phyloP scores from a whole-genome alignment of 1,140 invertebrate genomes.

The Pissodes strobi region DNA sequence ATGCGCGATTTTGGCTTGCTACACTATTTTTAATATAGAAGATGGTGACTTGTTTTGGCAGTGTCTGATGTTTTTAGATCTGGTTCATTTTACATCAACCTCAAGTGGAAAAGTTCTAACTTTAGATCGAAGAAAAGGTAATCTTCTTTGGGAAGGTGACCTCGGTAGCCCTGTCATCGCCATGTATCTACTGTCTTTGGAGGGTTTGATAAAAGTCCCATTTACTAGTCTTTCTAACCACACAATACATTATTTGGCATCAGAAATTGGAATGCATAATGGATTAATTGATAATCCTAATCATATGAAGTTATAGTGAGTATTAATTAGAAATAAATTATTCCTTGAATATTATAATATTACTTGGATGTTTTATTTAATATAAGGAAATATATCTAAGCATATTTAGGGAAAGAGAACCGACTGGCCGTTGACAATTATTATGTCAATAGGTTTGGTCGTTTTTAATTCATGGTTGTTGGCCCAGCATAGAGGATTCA shows the following conservation, averaged over 20 bases:
- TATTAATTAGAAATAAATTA: too few species aligned
- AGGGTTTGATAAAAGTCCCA: slow-evolving; percentile 82
- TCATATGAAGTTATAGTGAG: slow-evolving; percentile 78
- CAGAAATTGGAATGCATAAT: slow-evolving; percentile 40
- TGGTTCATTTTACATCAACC: slow-evolving; percentile 86
- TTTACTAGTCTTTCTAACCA: slow-evolving; percentile 89
- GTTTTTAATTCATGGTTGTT: too few species aligned
- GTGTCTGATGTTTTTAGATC: slow-evolving; percentile 68
- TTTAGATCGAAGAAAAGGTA: slow-evolving; percentile 71
- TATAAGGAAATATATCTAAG: too few species aligned
- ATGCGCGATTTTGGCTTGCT: too few species aligned
- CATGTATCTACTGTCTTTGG: slow-evolving; percentile 79
- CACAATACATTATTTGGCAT: slow-evolving; percentile 63
- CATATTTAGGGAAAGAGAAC: too few species aligned
- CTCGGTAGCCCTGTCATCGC: slow-evolving; percentile 90
- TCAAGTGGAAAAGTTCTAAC: slow-evolving; percentile 86
- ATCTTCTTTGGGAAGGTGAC: slow-evolving; percentile 84
- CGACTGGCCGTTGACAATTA: too few species aligned
- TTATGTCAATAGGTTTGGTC: too few species aligned
- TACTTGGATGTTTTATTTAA: too few species aligned
- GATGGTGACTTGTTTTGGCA: too few species aligned
- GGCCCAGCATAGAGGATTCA: too few species aligned
- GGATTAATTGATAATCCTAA: slow-evolving; percentile 59
- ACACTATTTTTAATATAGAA: too few species aligned
- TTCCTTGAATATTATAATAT: too few species aligned